Evolutionary conservation across 2,797 vertebrate species (phyloP), one percentile per base, ranked within the genome.

Genomic region (Pterois miles): DNA sequence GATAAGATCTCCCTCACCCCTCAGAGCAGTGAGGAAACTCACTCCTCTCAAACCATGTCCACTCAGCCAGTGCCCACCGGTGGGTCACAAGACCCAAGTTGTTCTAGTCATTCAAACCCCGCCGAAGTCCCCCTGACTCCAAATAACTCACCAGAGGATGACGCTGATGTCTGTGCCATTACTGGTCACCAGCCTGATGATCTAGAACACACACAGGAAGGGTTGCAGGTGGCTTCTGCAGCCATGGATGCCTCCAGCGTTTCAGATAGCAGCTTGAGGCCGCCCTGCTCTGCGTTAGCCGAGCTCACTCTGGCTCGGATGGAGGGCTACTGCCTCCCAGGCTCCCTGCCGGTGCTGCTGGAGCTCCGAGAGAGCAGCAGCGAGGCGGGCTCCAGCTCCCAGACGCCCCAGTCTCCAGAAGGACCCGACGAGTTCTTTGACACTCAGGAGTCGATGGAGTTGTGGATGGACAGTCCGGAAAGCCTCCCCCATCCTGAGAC

Each of bases 1-100:
- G 97, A 98, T 68, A 98, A 97, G 84, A 86, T 95, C 18, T 92
- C 95, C 3, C 80, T 95, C 65, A 97, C 94, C 18, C 94, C 96
- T 31, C 96, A 96, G 33, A 93, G 93, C 93, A 96, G 93, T 1
- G 97, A 97, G 91, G 97, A 97, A 76, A 90, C 88, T 5, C 94
- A 92, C 76, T 90, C 90, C 31, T 83, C 83, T 20, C 92, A 91
- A 6, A 93, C 85, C 74, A 33, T 74, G 29, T 59, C 80, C 43
- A 14, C 74, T 50, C 94, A 89, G 71, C 73, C 69, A 1, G 52
- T 58, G 0, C 23, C 72, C 3, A 31, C 65, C 20, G 18, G n/a
- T 1, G 81, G 70, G 6, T 66, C 78, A 8, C 89, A 76, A 43
- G 63, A 90, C 68, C 75, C 80, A 7, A 20, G 81, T 5, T 62